These are phyloP conservation scores for Lagorchestes hirsutus DNA, from an alignment of 2,797 vertebrate species.

Conservation along the genomic window DNA sequence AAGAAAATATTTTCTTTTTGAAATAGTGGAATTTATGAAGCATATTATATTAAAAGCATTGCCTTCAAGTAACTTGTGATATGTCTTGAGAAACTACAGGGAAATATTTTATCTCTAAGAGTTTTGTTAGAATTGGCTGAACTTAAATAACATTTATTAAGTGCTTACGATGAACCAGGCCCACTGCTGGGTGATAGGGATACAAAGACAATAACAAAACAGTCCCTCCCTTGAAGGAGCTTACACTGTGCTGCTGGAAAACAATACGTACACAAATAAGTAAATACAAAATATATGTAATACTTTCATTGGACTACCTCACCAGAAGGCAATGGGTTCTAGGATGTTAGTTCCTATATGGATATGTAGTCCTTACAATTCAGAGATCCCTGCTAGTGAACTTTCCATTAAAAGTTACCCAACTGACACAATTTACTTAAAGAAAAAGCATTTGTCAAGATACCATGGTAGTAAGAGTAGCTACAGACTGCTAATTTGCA, in stretches of 20 bases:
- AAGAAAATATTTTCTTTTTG: background rate
- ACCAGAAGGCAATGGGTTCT: background rate
- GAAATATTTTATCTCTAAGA: conserved; percentile 48
- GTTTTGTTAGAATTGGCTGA: background rate
- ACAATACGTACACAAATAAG: background rate
- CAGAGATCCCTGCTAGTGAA: background rate
- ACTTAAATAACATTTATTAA: background rate
- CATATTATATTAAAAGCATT: conserved; percentile 12
- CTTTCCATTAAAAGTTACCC: background rate
- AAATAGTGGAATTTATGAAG: background rate
- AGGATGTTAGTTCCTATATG: background rate
- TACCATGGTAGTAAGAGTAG: background rate
- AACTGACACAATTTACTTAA: background rate
- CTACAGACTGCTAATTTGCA: background rate
- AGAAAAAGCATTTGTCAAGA: background rate
- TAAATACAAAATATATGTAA: background rate
- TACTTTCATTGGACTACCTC: background rate
- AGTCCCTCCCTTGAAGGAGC: background rate
- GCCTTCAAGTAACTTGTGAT: conserved; percentile 35
- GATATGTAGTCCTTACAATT: background rate
- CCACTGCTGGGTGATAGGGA: background rate
- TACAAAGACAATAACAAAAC: background rate
- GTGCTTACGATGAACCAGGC: background rate
- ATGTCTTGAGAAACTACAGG: conserved; percentile 1
- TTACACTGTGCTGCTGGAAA: background rate